Percentiles rank a stretch among this genome's conserved stretches.
These are phyloP conservation scores for Tyto alba DNA, from an alignment of 2,113 vertebrate genomes.

Conservation along the genomic window DNA sequence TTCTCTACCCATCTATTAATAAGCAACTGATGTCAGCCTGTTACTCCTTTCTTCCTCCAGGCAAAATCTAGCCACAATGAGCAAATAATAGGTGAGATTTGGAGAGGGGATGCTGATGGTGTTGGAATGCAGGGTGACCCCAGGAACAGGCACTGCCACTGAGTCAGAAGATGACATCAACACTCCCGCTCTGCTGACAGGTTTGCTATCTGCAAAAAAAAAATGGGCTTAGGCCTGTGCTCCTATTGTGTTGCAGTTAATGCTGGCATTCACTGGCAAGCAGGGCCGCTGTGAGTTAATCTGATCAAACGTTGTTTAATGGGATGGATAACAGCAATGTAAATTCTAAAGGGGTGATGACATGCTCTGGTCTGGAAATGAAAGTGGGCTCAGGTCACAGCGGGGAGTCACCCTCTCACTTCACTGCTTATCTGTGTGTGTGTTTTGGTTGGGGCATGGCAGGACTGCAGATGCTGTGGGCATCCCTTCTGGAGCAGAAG, in stretches of 20 bases:
- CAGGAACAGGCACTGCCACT: conserved; percentile 64
- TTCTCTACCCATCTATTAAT: conserved; percentile 35
- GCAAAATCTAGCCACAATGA: conserved; percentile 66
- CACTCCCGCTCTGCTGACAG: conserved; percentile 69
- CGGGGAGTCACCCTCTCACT: not conserved
- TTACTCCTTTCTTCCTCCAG: conserved; percentile 35
- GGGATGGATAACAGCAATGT: conserved; percentile 65
- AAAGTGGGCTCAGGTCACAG: not conserved
- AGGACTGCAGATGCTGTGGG: not conserved
- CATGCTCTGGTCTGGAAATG: not conserved
- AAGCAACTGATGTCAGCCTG: conserved; percentile 62
- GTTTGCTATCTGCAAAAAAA: conserved; percentile 58
- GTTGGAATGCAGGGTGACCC: conserved; percentile 70
- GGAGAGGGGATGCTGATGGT: conserved; percentile 67
- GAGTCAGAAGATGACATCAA: conserved; percentile 84
- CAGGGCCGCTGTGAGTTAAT: conserved; percentile 72
- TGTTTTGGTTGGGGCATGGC: not conserved
- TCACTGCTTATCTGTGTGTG: not conserved
- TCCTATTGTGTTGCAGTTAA: conserved; percentile 78
- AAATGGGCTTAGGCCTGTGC: conserved; percentile 69
- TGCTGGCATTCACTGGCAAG: conserved; percentile 74
- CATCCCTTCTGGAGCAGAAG: not conserved
- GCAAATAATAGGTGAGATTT: conserved; percentile 56
- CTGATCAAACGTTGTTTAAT: conserved; percentile 71
- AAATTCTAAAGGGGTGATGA: conserved; percentile 51